These are phyloP conservation scores for Lycaon pictus DNA, from an alignment of 2,113 vertebrate species.

Conservation along the genomic window DNA sequence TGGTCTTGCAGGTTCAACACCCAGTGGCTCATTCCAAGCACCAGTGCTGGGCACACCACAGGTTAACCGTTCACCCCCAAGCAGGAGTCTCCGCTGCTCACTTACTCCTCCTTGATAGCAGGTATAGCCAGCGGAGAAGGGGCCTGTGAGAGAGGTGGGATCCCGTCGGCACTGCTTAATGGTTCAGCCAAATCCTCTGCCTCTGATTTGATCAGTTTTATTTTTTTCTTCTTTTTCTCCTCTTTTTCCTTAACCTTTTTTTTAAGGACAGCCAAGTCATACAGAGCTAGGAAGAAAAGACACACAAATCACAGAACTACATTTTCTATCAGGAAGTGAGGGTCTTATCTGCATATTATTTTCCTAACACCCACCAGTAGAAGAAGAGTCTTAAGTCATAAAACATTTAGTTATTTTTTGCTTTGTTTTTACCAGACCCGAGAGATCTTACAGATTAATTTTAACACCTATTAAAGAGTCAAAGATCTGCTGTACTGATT, in stretches of 20 bases:
- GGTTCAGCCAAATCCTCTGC: slow-evolving; percentile 93
- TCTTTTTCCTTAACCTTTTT: slow-evolving; percentile 94
- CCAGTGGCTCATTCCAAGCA: background rate
- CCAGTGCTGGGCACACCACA: fast-evolving
- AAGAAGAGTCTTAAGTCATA: slow-evolving; percentile 35
- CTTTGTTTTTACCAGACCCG: background rate
- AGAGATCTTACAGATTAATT: background rate
- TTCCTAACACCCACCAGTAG: background rate
- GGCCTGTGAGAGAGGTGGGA: slow-evolving; percentile 88
- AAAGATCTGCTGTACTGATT: background rate
- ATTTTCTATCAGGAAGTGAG: background rate
- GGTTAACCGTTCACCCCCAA: background rate
- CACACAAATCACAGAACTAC: slow-evolving; percentile 23
- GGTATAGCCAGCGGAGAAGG: slow-evolving; percentile 89
- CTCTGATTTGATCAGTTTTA: slow-evolving; percentile 94
- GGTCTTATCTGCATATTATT: background rate
- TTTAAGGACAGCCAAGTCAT: slow-evolving; percentile 94
- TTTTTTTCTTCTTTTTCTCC: slow-evolving; percentile 95
- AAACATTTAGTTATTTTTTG: background rate
- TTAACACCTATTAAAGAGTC: slow-evolving; percentile 17
- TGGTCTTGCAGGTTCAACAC: background rate
- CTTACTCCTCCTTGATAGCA: slow-evolving; percentile 97
- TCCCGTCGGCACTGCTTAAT: slow-evolving; percentile 86
- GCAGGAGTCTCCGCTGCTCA: slow-evolving; percentile 13
- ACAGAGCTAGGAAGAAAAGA: slow-evolving; percentile 87